Evolutionary conservation across 2,797 vertebrate species (phyloP), one percentile per base, ranked within the genome.

Genomic region (Varecia variegata): DNA sequence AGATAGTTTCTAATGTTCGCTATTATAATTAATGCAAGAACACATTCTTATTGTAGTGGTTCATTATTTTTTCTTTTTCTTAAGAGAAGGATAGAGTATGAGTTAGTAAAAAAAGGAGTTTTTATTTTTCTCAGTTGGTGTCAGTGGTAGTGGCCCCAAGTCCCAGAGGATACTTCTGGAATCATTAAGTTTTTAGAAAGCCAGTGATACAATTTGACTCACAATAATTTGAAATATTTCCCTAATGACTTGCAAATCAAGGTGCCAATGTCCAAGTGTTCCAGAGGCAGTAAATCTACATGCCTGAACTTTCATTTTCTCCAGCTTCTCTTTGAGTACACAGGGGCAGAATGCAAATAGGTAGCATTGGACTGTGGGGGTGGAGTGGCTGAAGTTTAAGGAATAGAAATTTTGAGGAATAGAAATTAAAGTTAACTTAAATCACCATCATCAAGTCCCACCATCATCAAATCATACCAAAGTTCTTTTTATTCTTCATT

Each of bases 361-460:
- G 21, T n/a, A 13, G 9, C 50, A 30, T 50, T 50, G 82, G 73
- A 79, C 43, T 32, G 50, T n/a, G 30, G 32, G 54, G 17, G 35
- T 43, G 9, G 30, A 21, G 5, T 15, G 50, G 43, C 18, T 47
- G 27, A 43, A 50, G 32, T 13, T 92, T 95, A 25, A 73, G 40
- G 38, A 84, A 43, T 50, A 80, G 67, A 88, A 77, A 88, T 38
- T 23, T 56, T 56, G 35, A 77, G 21, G 3, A 65, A 74, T 25
- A 83, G 35, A 94, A 90, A 91, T 54, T n/a, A 52, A 60, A 93
- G 65, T 68, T 25, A 76, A 65, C n/a, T 68, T 91, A 73, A 95
- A 65, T 27, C 15, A 76, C 17, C 32, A 17, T 18, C 27, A 58
- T 58, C 56, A 50, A 76, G 50, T 50, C 47, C 43, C 43, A 45